A percentile compares a stretch with the other conserved stretches of the same genome.
Evolutionary conservation across 1,140 invertebrate genomes (phyloP).

Genomic region (Anthonomus grandis): DNA sequence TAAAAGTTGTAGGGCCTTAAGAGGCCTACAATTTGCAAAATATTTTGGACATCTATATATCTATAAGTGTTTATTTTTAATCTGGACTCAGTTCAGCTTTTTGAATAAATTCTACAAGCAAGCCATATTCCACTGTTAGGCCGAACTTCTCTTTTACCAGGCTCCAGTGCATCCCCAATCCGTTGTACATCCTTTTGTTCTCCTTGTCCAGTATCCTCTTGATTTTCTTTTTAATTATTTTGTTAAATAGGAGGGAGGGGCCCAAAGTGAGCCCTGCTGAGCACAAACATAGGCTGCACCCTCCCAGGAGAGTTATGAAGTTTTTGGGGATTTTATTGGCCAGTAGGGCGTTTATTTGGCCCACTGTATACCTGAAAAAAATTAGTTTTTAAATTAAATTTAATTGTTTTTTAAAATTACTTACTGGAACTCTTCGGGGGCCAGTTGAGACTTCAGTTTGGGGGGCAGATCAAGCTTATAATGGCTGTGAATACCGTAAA

Average conservation of each 20-base stretch:
- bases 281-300: constrained; percentile 23
- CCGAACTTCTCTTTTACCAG: constrained; percentile 21
- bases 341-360: constrained; percentile 21
- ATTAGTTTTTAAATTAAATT: neutral
- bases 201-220: constrained; percentile 17
- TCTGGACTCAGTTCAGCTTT: too few species aligned
- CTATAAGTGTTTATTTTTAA: too few species aligned
- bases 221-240: constrained; percentile 20
- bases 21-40: too few species aligned
- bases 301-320: constrained; percentile 11
- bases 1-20: too few species aligned
- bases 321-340: constrained; percentile 10
- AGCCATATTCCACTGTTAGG: constrained; percentile 25
- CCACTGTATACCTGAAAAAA: constrained; percentile 20
- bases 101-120: constrained; percentile 21
- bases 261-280: constrained; percentile 18
- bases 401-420: neutral
- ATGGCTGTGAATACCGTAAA: constrained; percentile 27
- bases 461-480: constrained; percentile 23
- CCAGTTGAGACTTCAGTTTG: constrained; percentile 19
- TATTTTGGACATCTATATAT: too few species aligned
- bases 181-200: constrained; percentile 26
- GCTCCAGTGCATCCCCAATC: constrained; percentile 25
- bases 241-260: constrained; percentile 22
- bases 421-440: constrained; percentile 28